Conservation (phyloP, 2,888 invertebrate species). For the Heliconius charithonia region DNA sequence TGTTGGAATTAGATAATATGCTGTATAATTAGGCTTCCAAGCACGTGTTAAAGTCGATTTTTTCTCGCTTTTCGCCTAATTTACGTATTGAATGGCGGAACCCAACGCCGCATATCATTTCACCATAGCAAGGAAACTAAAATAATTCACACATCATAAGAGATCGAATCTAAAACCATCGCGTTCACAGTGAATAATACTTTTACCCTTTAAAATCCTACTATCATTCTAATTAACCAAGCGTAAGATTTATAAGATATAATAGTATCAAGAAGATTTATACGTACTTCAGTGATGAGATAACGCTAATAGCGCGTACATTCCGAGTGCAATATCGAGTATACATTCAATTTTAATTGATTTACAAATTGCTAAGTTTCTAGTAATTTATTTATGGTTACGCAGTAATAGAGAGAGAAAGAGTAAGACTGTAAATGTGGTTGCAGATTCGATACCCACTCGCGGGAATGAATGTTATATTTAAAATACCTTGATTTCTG, state of each 20-base stretch:
- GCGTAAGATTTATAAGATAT: constrained; percentile 80
- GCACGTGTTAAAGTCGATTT: too few species aligned
- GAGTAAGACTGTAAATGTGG: neutral
- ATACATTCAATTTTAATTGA: constrained; percentile 40
- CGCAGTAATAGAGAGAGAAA: neutral
- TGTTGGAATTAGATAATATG: too few species aligned
- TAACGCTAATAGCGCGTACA: constrained; percentile 70
- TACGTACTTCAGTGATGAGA: constrained; percentile 78
- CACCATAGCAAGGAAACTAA: neutral
- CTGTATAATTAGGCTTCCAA: too few species aligned
- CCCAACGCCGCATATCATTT: neutral
- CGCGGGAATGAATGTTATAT: too few species aligned
- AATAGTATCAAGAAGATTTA: constrained; percentile 76
- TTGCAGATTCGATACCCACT: too few species aligned
- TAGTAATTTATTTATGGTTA: neutral
- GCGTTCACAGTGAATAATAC: neutral
- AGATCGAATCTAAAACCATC: too few species aligned
- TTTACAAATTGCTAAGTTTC: constrained; percentile 1
- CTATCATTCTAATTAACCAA: constrained; percentile 78
- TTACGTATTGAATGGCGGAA: neutral
- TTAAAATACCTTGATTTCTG: too few species aligned
- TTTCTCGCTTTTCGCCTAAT: neutral
- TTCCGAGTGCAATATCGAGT: constrained; percentile 51
- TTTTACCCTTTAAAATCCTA: neutral
- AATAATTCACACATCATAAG: too few species aligned